Evolutionary conservation across 2,113 vertebrate genomes (phyloP), one percentile per base, ranked within the genome.

Genomic region (Osmerus mordax): DNA sequence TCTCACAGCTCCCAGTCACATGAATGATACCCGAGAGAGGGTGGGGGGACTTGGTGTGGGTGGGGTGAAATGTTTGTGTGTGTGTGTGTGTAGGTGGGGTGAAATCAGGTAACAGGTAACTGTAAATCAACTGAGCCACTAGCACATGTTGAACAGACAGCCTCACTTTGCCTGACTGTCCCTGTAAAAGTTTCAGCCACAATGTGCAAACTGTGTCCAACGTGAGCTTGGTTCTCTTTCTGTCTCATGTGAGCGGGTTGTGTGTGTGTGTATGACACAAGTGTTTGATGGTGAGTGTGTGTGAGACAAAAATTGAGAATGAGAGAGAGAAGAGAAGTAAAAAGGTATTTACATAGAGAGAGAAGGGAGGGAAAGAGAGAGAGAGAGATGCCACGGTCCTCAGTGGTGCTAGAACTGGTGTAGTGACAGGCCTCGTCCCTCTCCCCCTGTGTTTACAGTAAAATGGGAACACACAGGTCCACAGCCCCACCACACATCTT

Each of bases 91-190:
- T 61, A 29, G 60, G 65, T 65, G 71, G 78, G 86, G 88, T 87
- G 77, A 87, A 84, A 69, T 80, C 81, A 86, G 85, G 87, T 87
- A 83, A 87, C 72, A 81, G 76, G 81, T 81, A 71, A 73, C 66
- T 73, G 81, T 84, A 84, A 86, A 86, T 88, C 79, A 65, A 47
- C 59, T 28, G 13, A 62, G 63, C 74, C 23, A 63, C 47, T 5
- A 66, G 68, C 87, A 89, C 83, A 59, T 89, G 86, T 67, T 82
- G 67, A 67, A 82, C 87, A 87, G 85, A 80, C 73, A 83, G 82
- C 73, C 70, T 77, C 63, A 78, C 78, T 72, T 73, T 88, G 73
- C 75, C 74, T 84, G 81, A 71, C 83, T 85, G 75, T 60, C 72
- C 77, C 61, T 71, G 76, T 75, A 80, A 85, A 87, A 76, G 71